Conservation (phyloP, 2,888 invertebrate genomes). For the Acleris cristana region DNA sequence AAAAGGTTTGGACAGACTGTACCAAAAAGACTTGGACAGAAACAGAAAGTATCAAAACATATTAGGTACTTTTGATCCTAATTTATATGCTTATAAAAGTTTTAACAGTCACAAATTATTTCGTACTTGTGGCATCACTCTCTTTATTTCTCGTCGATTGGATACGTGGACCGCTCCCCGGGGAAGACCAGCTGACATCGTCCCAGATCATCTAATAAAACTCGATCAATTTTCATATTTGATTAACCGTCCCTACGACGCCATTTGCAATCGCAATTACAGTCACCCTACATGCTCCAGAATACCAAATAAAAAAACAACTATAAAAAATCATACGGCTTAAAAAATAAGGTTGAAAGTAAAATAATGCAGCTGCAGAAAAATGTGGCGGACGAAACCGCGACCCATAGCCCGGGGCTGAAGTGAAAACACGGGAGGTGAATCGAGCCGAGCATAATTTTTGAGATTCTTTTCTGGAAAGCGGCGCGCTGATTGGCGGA, state of each 20-base stretch:
- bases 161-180: constrained; percentile 3
- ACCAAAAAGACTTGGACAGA: no score
- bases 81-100: no score
- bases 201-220: constrained; percentile 46
- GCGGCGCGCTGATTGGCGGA: constrained; percentile 68
- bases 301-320: constrained; percentile 27
- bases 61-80: no score
- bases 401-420: constrained; percentile 68
- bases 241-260: constrained; percentile 61
- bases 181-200: not conserved
- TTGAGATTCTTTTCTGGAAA: constrained; percentile 71
- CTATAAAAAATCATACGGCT: not conserved
- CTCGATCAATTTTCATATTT: constrained; percentile 59
- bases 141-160: not conserved
- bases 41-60: no score
- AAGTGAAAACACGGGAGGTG: constrained; percentile 67
- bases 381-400: constrained; percentile 54
- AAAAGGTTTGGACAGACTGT: no score
- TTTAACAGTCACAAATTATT: no score
- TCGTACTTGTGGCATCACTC: not conserved
- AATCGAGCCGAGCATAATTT: constrained; percentile 70
- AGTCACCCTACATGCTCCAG: constrained; percentile 52
- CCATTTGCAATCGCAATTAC: constrained; percentile 79
- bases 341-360: constrained; percentile 52
- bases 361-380: constrained; percentile 36